Evolutionary conservation across 2,888 invertebrate genomes (phyloP), one percentile per base, ranked within the genome.

Genomic region (Frankliniella fusca): DNA sequence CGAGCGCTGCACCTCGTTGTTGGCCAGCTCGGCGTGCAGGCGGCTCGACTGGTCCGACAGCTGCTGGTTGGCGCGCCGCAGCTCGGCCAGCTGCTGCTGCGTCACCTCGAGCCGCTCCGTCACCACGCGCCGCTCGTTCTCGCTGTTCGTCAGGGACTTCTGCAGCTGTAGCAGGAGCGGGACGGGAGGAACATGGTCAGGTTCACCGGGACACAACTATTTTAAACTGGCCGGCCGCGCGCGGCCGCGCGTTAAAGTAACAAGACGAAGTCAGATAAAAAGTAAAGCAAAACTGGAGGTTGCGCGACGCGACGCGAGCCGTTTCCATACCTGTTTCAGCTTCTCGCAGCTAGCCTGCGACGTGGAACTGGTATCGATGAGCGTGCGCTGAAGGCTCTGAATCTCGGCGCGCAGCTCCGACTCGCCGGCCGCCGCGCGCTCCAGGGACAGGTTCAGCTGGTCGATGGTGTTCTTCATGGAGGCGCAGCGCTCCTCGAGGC

Each of bases 381-480:
- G 90, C 84, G 90, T 91, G 82, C 91, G 88, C 86, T 93, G 93
- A 81, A 94, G 86, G 80, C 89, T 88, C 86, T 91, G 91, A 2
- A 97, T 90, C 88, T 97, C 97, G 1, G 93, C 91, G 84, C 95
- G 92, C 82, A 97, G 89, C 86, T 96, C 95, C 80, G 92, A 92
- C 88, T 97, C 97, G 3, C 93, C 92, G 2, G 93, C 90, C 0
- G 95, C 93, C 0, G 96, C 93, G 87, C 94, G 94, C 86, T 97
- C 96, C n/a, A 98, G 89, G 0, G 95, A 91, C 8, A 93, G 89
- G 85, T 95, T 96, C 84, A 98, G 89, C 87, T 97, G 95, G 86
- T 98, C 97, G 82, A 97, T 94, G 0, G 97, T 96, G 80, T 96
- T 93, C 88, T 97, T 97, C 23, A 97, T 90, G 0, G 97, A 97